A percentile compares a stretch with the other conserved stretches of the same genome.
Conservation (phyloP, 23 tunicate species). For the Ciona savignyi region DNA sequence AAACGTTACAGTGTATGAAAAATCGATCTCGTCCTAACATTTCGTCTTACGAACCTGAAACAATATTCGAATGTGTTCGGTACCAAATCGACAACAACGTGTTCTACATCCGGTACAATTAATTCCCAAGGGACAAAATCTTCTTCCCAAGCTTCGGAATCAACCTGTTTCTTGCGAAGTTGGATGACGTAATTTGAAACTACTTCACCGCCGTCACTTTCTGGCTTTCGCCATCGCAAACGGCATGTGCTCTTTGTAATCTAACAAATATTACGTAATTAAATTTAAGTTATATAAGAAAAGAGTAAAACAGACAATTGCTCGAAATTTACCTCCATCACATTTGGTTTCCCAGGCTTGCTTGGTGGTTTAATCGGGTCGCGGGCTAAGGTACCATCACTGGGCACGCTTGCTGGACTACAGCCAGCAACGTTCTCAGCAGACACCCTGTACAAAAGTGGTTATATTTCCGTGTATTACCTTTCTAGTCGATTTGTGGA, state of each 20-base stretch:
- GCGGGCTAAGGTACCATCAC: conserved; percentile 42
- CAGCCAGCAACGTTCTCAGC: conserved; percentile 92
- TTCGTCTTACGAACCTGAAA: conserved; percentile 49
- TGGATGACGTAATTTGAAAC: conserved; percentile 60
- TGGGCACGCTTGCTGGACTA: conserved; percentile 76
- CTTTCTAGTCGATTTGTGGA: too few species aligned
- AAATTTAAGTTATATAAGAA: background rate
- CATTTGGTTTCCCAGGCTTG: conserved; percentile 89
- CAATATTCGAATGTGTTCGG: conserved; percentile 73
- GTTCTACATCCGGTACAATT: conserved; percentile 68
- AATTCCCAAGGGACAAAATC: conserved; percentile 84
- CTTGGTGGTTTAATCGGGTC: conserved; percentile 95
- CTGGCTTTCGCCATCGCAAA: conserved; percentile 77
- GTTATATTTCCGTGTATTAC: too few species aligned
- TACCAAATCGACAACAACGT: conserved; percentile 69
- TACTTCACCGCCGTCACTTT: conserved; percentile 69
- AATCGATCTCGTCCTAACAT: too few species aligned
- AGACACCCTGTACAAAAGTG: conserved; percentile 49
- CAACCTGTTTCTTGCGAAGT: conserved; percentile 43
- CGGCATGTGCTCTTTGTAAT: conserved; percentile 79
- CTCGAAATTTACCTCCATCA: conserved; percentile 53
- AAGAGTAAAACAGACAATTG: background rate
- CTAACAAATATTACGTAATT: conserved; percentile 7
- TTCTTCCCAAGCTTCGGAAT: conserved; percentile 54
- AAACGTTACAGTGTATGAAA: too few species aligned